These are phyloP conservation scores for Manis pentadactyla DNA, from an alignment of 2,797 vertebrate genomes.

Conservation along the genomic window DNA sequence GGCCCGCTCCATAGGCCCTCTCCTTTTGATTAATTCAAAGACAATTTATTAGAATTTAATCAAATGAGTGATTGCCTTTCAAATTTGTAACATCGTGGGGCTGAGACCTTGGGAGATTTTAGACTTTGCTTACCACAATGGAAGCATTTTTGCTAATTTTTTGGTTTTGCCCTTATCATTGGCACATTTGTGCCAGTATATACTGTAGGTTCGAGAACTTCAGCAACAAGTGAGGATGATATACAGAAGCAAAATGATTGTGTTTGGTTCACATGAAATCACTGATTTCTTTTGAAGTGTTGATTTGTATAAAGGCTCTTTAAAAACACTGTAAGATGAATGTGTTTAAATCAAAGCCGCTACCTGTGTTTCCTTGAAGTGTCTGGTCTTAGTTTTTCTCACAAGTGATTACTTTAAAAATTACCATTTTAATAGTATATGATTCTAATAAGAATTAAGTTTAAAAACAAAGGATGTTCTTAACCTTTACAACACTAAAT, in stretches of 20 bases:
- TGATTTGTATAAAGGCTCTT: constrained; percentile 55
- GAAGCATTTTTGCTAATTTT: neutral
- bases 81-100: neutral
- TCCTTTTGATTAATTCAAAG: neutral
- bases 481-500: neutral
- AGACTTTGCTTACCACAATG: neutral
- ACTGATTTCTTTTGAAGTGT: constrained; percentile 61
- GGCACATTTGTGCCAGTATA: neutral
- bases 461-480: neutral
- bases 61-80: neutral
- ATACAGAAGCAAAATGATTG: constrained; percentile 74
- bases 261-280: constrained; percentile 58
- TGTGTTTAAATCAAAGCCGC: constrained; percentile 33
- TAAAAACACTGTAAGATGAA: neutral
- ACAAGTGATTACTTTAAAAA: neutral
- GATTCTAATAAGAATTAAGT: neutral
- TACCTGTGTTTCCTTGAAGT: neutral
- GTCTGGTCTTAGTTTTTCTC: neutral
- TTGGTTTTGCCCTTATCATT: neutral
- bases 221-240: neutral
- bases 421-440: neutral
- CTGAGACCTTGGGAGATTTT: neutral
- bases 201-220: constrained; percentile 25
- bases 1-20: fast-evolving
- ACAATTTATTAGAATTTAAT: neutral